A percentile compares a stretch with the other conserved stretches of the same genome.
These are phyloP conservation scores for Balaenoptera acutorostrata DNA, from an alignment of 2,113 vertebrate species.

Conservation along the genomic window DNA sequence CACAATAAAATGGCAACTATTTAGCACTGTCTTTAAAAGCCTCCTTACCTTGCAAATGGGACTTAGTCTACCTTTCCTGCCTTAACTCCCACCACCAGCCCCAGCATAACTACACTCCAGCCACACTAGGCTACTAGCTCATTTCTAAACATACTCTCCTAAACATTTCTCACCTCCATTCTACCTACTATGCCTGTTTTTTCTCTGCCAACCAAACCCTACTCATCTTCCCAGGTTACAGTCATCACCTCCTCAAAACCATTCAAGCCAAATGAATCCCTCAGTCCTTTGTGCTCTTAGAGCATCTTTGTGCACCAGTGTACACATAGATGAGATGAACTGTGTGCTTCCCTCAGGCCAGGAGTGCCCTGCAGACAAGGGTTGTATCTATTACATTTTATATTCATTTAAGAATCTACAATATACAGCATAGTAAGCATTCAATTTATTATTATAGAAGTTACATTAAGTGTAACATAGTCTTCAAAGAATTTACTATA, in stretches of 20 bases:
- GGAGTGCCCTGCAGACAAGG: background rate
- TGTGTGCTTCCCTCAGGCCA: background rate
- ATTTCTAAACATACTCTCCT: background rate
- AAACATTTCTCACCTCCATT: background rate
- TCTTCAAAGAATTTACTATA: background rate
- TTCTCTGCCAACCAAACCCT: background rate
- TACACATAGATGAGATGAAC: background rate
- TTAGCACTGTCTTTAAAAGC: background rate
- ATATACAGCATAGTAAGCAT: background rate
- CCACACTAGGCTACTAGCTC: background rate
- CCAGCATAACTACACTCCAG: background rate
- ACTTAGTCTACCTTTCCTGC: background rate
- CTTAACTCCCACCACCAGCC: background rate
- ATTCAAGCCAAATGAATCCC: background rate
- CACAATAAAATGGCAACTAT: background rate
- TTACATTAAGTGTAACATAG: background rate
- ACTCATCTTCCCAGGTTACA: background rate
- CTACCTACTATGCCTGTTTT: background rate
- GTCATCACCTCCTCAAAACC: background rate
- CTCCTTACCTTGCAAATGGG: background rate
- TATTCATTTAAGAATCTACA: background rate
- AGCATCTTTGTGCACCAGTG: background rate
- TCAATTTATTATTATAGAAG: background rate
- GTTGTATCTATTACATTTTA: background rate
- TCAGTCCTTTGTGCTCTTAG: background rate